These are phyloP conservation scores for Genyomyrus donnyi DNA, from an alignment of 2,113 vertebrate genomes.

Conservation along the genomic window DNA sequence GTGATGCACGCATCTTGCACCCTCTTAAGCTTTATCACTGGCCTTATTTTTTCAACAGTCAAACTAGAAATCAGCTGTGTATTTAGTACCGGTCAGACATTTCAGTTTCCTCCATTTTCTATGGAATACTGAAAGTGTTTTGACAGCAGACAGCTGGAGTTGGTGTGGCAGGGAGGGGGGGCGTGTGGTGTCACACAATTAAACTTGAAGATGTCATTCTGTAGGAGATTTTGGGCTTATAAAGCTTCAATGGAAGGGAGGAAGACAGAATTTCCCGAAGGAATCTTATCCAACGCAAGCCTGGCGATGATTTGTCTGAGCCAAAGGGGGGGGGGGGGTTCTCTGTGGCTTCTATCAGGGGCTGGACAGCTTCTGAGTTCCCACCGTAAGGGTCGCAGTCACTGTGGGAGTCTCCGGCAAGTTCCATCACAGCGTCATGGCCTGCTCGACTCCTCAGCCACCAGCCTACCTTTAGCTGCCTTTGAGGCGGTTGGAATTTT, in stretches of 20 bases:
- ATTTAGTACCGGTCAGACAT: background rate
- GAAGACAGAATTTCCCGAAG: conserved; percentile 12
- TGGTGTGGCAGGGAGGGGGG: background rate
- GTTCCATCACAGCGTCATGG: conserved; percentile 28
- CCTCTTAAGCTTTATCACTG: conserved; percentile 42
- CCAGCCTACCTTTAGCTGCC: conserved; percentile 36
- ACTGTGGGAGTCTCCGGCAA: background rate
- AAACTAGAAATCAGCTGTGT: background rate
- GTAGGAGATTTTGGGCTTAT: background rate
- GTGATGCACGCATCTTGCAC: conserved; percentile 26
- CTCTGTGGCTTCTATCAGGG: background rate
- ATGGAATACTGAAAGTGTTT: background rate
- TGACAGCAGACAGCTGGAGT: background rate
- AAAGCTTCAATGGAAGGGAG: conserved; percentile 11
- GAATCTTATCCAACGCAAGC: conserved; percentile 8
- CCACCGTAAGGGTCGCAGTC: conserved; percentile 17
- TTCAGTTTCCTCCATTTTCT: background rate
- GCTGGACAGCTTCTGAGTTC: conserved; percentile 2
- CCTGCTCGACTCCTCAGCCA: conserved; percentile 40
- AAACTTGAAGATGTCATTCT: conserved; percentile 8
- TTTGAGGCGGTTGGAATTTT: conserved; percentile 34
- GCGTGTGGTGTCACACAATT: background rate
- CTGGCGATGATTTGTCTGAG: conserved; percentile 2
- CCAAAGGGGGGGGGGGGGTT: background rate
- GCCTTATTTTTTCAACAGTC: conserved; percentile 20